Base-by-base conservation (phyloP, 2,888 invertebrate genomes). In the Neoscelio sp. region DNA sequence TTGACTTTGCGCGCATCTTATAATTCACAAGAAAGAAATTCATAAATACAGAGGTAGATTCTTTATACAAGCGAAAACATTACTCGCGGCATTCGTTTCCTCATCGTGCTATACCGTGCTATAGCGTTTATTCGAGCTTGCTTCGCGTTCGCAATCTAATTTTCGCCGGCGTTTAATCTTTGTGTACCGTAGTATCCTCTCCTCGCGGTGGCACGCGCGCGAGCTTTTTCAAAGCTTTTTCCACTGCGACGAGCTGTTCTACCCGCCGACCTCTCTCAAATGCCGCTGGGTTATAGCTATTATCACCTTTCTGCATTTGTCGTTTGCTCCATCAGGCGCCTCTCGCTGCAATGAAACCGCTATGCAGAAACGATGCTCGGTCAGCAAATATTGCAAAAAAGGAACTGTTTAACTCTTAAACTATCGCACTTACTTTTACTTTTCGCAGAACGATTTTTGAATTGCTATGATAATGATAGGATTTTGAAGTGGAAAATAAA, bases 111-210 rank as follows among this genome's bases (percentile, higher is more conserved):
- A 58, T 70, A 71, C 60, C 17, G 38, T 10, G 26, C n/a, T n/a
- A n/a, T 26, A 33, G 20, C 64, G 50, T 78, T 74, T 82, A 62
- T 65, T 76, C 73, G 73, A 40, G 73, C 65, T 81, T 56, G 84
- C 81, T 82, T 85, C 84, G 83, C 83, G 79, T 82, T 83, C 83
- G 82, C 86, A 87, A 87, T 88, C 87, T 86, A 88, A 88, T 89
- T 88, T 88, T 87, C 86, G 79, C 80, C 82, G 71, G 82, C 85
- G 84, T 87, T 89, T 88, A 88, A 87, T 88, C 87, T 85, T 86
- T 84, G 85, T 84, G 80, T 84, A 81, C 82, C 77, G 40, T 74
- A 50, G 60, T 58, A 30, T 75, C 70, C 67, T 68, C 52, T 50
- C 33, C 46, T 71, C 70, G 58, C 44, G 76, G 62, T 79, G 84